Base-by-base conservation (phyloP, 2,113 vertebrate genomes). In the Anolis carolinensis region DNA sequence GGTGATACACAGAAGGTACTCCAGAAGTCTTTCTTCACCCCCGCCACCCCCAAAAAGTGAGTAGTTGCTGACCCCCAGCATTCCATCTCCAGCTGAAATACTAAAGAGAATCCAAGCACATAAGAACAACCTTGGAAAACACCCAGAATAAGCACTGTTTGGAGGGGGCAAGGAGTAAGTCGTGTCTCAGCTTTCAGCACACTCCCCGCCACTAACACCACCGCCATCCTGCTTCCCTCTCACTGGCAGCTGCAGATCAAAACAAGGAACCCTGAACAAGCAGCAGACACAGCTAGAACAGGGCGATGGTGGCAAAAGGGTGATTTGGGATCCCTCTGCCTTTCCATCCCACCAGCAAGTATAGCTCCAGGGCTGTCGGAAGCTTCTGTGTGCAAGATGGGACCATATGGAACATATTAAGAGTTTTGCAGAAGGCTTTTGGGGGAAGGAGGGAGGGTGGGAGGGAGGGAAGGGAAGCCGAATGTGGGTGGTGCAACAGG, bases 371-470 rank as follows among this genome's bases (percentile, higher is more conserved):
- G 59, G 39, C 79, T 50, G 21, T 75, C n/a, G 59, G 78, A 86
- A 81, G 85, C 85, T 81, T 86, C 79, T 81, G 79, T 86, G 71
- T 39, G 50, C 39, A 75, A 0, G 14, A 67, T 36, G 59, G 79
- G 78, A 39, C 85, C 85, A 86, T 86, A 86, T 86, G 85, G 85
- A 86, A 86, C 14, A 4, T 74, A 86, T 86, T 86, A 86, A 75
- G 71, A 71, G 70, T 50, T 86, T 71, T 67, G 79, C 79, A 62
- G 36, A 52, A 81, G 50, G 39, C 39, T 44, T 44, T 59, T 59
- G 55, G 32, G 50, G n/a, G 11, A 65, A 75, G 74, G 68, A 32
- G 59, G 74, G 68, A 32, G 59, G 55, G 55, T 65, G 59, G 78
- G 55, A 36, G 44, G 71, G 36, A 81, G 85, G 70, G 70, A 65